Evolutionary conservation across 2,888 invertebrate species (phyloP), one percentile per base, ranked within the genome.

Genomic region (Anaspis maculata): DNA sequence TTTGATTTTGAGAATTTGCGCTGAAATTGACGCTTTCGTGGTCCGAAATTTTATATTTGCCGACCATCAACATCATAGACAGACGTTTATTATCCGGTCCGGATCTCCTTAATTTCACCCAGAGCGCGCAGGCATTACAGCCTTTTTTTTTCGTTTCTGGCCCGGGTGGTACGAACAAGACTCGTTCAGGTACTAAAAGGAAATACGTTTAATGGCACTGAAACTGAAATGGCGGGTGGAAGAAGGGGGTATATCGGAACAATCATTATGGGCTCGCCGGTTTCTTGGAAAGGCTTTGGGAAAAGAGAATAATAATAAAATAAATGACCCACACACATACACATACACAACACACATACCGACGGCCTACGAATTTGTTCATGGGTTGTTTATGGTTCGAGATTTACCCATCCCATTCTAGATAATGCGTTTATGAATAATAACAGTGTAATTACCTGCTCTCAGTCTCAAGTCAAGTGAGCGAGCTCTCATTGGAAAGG

Each of bases 401-500:
- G 13, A 25, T 10, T 9, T 22, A 11, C 22, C 22, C 22, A 23
- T 22, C n/a, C n/a, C n/a, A n/a, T n/a, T 9, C 34, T 21, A 27
- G 28, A 27, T 35, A 39, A 39, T 34, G 25, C 31, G 32, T 31
- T 32, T 35, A 41, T 44, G 42, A 42, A 42, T 42, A 42, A 42
- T 42, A 39, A 37, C 34, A 32, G 22, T 15, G 37, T 39, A 41
- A 44, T 41, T 41, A 41, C 26, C 29, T 33, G 34, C 31, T 30
- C n/a, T n/a, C n/a, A n/a, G n/a, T n/a, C n/a, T n/a, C n/a, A n/a
- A n/a, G 33, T 39, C 39, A 37, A 34, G 30, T 33, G 24, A 6
- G 19, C 19, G n/a, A n/a, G n/a, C n/a, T n/a, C n/a, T n/a, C n/a
- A n/a, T 28, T 41, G 36, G 38, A 34, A 34, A 45, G 45, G 45